These are phyloP conservation scores for Chromis chromis DNA, from an alignment of 2,797 vertebrate genomes.

Conservation along the genomic window DNA sequence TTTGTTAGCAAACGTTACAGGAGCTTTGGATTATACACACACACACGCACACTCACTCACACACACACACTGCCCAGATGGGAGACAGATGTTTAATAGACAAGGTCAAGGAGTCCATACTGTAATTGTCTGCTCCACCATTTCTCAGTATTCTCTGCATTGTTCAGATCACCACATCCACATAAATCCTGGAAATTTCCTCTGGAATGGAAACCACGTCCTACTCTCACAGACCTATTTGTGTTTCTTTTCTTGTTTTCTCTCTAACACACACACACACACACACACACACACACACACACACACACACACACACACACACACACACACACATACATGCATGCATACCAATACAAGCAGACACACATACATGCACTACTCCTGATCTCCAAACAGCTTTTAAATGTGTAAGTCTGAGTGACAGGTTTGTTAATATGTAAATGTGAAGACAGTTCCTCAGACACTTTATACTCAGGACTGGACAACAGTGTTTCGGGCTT, in stretches of 20 bases:
- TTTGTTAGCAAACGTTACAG: constrained; percentile 66
- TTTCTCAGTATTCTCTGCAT: constrained; percentile 68
- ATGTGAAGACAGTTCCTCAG: constrained; percentile 5
- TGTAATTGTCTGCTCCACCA: constrained; percentile 71
- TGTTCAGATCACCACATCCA: constrained; percentile 75
- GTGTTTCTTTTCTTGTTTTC: constrained; percentile 35
- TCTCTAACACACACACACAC: constrained; percentile 7
- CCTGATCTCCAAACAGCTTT: no score
- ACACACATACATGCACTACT: neutral
- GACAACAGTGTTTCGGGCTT: neutral
- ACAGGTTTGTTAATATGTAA: neutral
- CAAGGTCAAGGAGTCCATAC: constrained; percentile 79
- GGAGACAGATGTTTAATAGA: constrained; percentile 83
- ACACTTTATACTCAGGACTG: neutral
- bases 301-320: constrained; percentile 12
- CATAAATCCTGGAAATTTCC: constrained; percentile 83
- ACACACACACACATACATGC: neutral
- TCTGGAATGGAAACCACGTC: constrained; percentile 80
- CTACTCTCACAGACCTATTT: constrained; percentile 45
- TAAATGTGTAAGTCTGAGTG: no score
- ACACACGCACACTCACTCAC: constrained; percentile 40
- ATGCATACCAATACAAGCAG: constrained; percentile 6
- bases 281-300: constrained; percentile 9
- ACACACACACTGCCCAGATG: constrained; percentile 75
- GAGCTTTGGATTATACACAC: constrained; percentile 53